Percentiles rank a stretch among this genome's conserved stretches.
These are phyloP conservation scores for Callipepla californica DNA, from an alignment of 2,113 vertebrate species.

Conservation along the genomic window DNA sequence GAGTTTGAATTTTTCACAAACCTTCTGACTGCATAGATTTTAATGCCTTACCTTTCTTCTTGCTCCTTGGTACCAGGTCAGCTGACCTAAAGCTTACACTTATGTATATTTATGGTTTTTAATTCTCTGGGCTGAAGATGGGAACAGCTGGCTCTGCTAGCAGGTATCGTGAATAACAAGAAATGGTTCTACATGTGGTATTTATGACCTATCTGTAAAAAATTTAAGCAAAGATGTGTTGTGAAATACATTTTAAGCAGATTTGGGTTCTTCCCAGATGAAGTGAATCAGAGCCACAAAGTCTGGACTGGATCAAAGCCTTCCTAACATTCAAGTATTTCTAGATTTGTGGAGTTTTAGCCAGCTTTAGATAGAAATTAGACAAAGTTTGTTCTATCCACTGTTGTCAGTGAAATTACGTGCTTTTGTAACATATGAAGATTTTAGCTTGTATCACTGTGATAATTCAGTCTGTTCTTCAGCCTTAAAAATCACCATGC, in stretches of 20 bases:
- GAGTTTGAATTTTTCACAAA: neutral
- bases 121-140: neutral
- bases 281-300: slow-evolving; percentile 28
- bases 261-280: slow-evolving; percentile 6
- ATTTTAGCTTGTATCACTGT: neutral
- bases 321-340: slow-evolving; percentile 15
- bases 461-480: neutral
- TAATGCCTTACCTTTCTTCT: neutral
- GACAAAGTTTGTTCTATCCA: neutral
- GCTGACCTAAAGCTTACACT: neutral
- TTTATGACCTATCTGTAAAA: slow-evolving; percentile 30
- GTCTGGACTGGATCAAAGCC: slow-evolving; percentile 53
- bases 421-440: neutral
- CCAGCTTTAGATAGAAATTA: neutral
- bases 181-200: neutral
- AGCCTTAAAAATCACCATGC: neutral
- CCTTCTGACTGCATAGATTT: neutral
- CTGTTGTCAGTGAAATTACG: neutral
- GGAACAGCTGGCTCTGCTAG: neutral
- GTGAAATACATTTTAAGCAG: slow-evolving; percentile 43
- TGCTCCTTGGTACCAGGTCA: neutral
- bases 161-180: neutral
- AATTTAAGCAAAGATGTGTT: slow-evolving; percentile 26
- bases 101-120: neutral
- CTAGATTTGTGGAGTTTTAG: neutral